Percentiles rank a stretch among this genome's conserved stretches.
Conservation (phyloP, 2,888 invertebrate genomes). For the Urechis unicinctus region DNA sequence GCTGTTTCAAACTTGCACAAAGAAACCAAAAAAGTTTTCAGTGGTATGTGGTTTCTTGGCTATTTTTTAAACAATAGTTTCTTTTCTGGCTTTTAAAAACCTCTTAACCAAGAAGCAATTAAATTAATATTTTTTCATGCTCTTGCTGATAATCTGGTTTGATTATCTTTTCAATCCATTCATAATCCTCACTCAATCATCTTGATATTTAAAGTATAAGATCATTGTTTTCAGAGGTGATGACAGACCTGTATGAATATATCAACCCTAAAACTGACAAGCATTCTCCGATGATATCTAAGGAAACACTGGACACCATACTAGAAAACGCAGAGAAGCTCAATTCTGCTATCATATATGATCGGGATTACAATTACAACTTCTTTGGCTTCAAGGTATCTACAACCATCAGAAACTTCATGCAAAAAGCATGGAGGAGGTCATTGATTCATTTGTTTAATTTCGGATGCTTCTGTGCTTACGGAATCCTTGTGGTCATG, state of each 20-base stretch:
- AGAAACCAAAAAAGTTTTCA: slow-evolving; percentile 88
- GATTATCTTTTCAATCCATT: background rate
- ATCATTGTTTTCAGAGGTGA: slow-evolving; percentile 66
- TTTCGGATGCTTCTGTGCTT: too few species aligned
- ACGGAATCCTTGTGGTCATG: background rate
- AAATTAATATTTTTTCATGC: too few species aligned
- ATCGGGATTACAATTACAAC: slow-evolving; percentile 92
- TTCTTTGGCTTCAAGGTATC: slow-evolving; percentile 92
- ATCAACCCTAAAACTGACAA: slow-evolving; percentile 67
- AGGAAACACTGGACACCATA: slow-evolving; percentile 73
- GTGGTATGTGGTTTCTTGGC: slow-evolving; percentile 30
- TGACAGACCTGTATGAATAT: slow-evolving; percentile 74
- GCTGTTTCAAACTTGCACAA: slow-evolving; percentile 97
- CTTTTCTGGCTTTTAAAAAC: too few species aligned
- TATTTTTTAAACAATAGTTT: background rate
- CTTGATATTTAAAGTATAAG: too few species aligned
- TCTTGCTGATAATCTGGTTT: too few species aligned
- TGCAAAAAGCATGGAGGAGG: too few species aligned
- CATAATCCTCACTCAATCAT: too few species aligned
- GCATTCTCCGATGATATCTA: slow-evolving; percentile 77
- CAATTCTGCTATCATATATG: slow-evolving; percentile 93
- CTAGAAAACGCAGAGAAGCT: slow-evolving; percentile 79
- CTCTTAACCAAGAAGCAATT: too few species aligned
- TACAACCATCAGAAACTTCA: background rate
- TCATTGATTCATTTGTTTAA: too few species aligned